Base-by-base conservation (phyloP, 2,888 invertebrate genomes). In the Atrina japonica region DNA sequence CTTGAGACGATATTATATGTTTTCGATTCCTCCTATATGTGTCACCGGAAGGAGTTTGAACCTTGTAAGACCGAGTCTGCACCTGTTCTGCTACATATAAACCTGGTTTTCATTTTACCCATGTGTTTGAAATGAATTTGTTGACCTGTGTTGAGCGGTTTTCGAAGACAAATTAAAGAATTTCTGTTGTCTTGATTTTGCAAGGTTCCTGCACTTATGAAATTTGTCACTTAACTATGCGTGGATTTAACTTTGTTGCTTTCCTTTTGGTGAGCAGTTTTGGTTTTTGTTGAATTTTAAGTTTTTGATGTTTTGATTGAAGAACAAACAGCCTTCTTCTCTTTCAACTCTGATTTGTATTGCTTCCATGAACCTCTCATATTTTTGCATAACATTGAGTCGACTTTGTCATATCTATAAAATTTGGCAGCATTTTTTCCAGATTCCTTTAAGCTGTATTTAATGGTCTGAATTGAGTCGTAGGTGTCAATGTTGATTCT, bases 401-500 rank as follows among this genome's bases (percentile, higher is more conserved):
- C 43, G 1, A 71, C 63, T 45, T 58, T 65, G 27, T 65, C 66
- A 58, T 73, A 66, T 35, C 7, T 25, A 6, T 23, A 23, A 25
- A 49, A 41, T 27, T 73, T 35, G 1, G 67, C 53, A 23, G 73
- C 64, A 47, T 43, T 29, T 41, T 47, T 73, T 41, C 65, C 72
- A 18, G 59, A 21, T 16, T 81, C 59, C 47, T 69, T 72, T n/a
- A 77, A 52, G 11, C 53, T 29, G 52, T 80, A 80, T 43, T 79
- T 81, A 0, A 75, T 66, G 23, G 53, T 76, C 50, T 76, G 78
- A 40, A 77, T 70, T 11, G 73, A 63, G 66, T 43, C 71, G 64
- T 27, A 75, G 16, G 79, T 78, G 23, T 66, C 43, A 7, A 61
- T 63, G 47, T 68, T 41, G 67, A 75, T 71, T 18, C 60, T 45